Evolutionary conservation across 2,888 invertebrate species (phyloP).

Genomic region (Fragum whitleyi): DNA sequence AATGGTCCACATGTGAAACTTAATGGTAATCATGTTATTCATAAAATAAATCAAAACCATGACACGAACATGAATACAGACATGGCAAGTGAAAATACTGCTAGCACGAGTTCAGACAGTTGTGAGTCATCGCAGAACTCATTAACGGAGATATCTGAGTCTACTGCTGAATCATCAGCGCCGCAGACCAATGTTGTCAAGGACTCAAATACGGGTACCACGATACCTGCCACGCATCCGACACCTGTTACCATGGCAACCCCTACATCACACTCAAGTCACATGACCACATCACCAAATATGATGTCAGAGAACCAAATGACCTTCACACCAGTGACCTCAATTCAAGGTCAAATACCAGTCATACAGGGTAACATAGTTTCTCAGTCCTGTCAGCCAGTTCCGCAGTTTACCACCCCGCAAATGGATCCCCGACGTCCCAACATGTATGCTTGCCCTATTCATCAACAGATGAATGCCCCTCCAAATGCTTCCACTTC

Average conservation of each 20-base stretch:
- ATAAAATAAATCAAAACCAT: constrained; percentile 14
- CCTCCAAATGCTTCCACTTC: constrained; percentile 25
- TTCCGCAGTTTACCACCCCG: constrained; percentile 7
- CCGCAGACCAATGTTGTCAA: not conserved
- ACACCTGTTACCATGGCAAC: constrained; percentile 21
- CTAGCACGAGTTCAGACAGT: constrained; percentile 8
- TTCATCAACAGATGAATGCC: constrained; percentile 14
- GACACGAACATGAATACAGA: not conserved
- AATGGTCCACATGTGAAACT: constrained; percentile 5
- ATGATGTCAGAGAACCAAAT: constrained; percentile 50
- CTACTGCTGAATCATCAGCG: not conserved
- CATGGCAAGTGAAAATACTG: constrained; percentile 22
- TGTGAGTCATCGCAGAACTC: constrained; percentile 9
- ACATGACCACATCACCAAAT: constrained; percentile 35
- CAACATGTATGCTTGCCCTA: constrained; percentile 3
- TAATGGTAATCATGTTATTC: constrained; percentile 11
- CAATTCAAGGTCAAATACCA: constrained; percentile 38
- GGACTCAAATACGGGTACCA: not conserved
- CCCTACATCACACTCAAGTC: constrained; percentile 30
- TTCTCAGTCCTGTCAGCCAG: constrained; percentile 24
- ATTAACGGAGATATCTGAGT: not conserved
- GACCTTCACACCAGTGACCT: constrained; percentile 44
- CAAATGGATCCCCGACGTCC: constrained; percentile 23
- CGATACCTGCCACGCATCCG: constrained; percentile 1
- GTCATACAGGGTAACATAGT: constrained; percentile 31